Conservation (phyloP, 2,888 invertebrate genomes). For the Spilarctia lutea region DNA sequence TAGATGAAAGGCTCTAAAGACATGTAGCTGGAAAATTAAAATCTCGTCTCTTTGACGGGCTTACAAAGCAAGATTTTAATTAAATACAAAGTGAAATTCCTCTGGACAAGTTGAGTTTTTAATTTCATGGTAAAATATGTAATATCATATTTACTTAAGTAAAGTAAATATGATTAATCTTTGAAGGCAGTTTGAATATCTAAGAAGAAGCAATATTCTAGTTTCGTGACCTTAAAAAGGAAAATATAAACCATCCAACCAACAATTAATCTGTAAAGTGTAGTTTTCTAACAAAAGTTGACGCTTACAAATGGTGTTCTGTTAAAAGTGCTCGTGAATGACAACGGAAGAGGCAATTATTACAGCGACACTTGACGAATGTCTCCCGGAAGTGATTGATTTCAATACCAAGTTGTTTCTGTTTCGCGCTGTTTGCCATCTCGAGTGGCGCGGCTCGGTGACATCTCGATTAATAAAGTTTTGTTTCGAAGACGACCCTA, state of each 20-base stretch:
- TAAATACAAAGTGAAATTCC: background rate
- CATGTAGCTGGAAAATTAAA: background rate
- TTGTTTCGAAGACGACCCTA: constrained; percentile 37
- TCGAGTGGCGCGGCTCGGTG: constrained; percentile 11
- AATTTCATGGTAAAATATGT: background rate
- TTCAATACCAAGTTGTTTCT: constrained; percentile 16
- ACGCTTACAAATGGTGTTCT: background rate
- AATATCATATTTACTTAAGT: background rate
- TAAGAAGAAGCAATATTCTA: background rate
- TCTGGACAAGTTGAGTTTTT: background rate
- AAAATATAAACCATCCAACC: background rate
- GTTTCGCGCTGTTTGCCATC: constrained; percentile 7
- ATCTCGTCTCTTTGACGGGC: background rate
- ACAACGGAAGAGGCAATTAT: constrained; percentile 25
- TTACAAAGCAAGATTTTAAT: background rate
- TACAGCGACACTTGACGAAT: constrained; percentile 19
- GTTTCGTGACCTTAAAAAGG: background rate
- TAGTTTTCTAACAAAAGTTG: background rate
- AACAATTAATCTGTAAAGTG: background rate
- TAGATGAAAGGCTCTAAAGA: background rate
- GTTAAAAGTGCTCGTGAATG: constrained; percentile 18
- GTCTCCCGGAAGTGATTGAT: constrained; percentile 50
- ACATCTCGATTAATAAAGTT: constrained; percentile 35
- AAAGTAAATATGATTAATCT: background rate
- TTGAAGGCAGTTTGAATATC: background rate